Percentiles rank a stretch among this genome's conserved stretches.
These are phyloP conservation scores for Chaetodon auriga DNA, from an alignment of 2,113 vertebrate genomes.

Conservation along the genomic window DNA sequence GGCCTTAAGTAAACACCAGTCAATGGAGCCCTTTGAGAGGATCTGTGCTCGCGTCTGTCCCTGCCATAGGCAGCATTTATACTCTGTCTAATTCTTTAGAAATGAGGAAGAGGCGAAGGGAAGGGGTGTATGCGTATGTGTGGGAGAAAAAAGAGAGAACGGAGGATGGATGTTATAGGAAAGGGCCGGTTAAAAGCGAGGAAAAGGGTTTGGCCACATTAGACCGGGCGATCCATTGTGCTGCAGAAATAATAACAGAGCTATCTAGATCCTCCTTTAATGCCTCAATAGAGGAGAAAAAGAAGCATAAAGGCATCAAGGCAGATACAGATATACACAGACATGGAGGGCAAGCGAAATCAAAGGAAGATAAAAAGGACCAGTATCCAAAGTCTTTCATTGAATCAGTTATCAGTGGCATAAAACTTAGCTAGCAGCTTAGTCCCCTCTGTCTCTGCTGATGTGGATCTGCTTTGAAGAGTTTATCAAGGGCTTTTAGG, in stretches of 20 bases:
- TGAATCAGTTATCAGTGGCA: constrained; percentile 51
- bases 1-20: constrained; percentile 76
- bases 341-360: constrained; percentile 42
- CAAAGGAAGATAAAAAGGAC: constrained; percentile 42
- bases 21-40: constrained; percentile 75
- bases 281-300: constrained; percentile 50
- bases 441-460: constrained; percentile 41
- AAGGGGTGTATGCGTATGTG: constrained; percentile 27
- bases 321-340: constrained; percentile 44
- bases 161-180: constrained; percentile 44
- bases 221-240: constrained; percentile 74
- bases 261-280: constrained; percentile 74
- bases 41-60: constrained; percentile 57
- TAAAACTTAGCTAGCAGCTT: constrained; percentile 45
- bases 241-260: constrained; percentile 77
- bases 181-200: constrained; percentile 66
- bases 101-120: constrained; percentile 34
- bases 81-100: constrained; percentile 66
- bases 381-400: constrained; percentile 48
- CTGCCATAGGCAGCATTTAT: constrained; percentile 64
- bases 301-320: constrained; percentile 47
- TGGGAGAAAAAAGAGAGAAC: constrained; percentile 11
- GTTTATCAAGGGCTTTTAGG: constrained; percentile 58
- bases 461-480: constrained; percentile 61
- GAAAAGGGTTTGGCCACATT: constrained; percentile 79